A percentile compares a stretch with the other conserved stretches of the same genome.
Conservation (phyloP, 2,888 invertebrate species). For the Euproctis similis region DNA sequence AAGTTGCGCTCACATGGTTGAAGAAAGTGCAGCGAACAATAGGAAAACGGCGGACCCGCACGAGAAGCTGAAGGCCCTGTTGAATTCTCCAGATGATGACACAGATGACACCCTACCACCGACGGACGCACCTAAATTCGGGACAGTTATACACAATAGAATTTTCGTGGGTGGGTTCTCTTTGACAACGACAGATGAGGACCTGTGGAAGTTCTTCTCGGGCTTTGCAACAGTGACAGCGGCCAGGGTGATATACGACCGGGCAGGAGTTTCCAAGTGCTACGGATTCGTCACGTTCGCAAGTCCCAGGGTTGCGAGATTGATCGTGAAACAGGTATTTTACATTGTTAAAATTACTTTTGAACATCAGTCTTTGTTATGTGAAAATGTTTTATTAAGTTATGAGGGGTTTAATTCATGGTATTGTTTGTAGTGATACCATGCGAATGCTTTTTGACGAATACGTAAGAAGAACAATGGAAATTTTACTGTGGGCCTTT, state of each 20-base stretch:
- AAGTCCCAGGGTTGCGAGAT: constrained; percentile 65
- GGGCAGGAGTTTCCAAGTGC: constrained; percentile 96
- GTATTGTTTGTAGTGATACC: too few relatives aligned
- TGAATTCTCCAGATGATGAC: constrained; percentile 64
- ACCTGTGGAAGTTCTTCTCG: constrained; percentile 93
- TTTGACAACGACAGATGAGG: constrained; percentile 93
- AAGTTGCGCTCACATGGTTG: constrained; percentile 69
- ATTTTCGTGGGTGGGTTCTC: constrained; percentile 98
- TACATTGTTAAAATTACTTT: constrained; percentile 15
- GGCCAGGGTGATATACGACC: constrained; percentile 95
- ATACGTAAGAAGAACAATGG: too few relatives aligned
- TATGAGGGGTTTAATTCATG: constrained; percentile 8
- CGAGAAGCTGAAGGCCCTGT: constrained; percentile 61
- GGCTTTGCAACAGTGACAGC: constrained; percentile 92
- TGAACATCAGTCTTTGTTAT: constrained; percentile 13
- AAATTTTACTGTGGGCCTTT: too few relatives aligned
- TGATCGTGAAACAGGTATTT: constrained; percentile 68
- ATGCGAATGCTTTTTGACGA: too few relatives aligned
- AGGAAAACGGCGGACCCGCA: constrained; percentile 63
- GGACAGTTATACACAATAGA: constrained; percentile 93
- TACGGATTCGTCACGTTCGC: constrained; percentile 88
- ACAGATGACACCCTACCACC: constrained; percentile 63
- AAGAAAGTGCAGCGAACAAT: constrained; percentile 53
- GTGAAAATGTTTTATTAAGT: constrained; percentile 11
- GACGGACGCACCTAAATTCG: constrained; percentile 77